Conservation (phyloP, 2,888 invertebrate species). For the Nemurella pictetii region DNA sequence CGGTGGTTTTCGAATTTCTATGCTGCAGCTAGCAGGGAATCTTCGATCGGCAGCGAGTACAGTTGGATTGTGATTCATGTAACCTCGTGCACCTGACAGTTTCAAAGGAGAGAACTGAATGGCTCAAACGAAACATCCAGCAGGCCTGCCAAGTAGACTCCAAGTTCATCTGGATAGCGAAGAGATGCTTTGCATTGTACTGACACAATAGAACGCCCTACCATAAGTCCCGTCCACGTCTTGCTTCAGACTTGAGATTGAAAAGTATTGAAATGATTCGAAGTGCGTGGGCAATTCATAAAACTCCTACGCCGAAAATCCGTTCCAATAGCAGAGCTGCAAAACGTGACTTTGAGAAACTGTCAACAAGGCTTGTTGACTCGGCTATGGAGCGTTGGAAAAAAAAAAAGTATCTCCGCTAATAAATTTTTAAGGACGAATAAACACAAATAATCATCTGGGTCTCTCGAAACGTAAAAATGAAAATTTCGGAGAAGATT, state of each 20-base stretch:
- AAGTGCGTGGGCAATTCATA: background rate
- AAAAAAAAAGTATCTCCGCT: background rate
- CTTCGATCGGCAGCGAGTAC: background rate
- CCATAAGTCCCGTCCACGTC: background rate
- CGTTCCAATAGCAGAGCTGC: background rate
- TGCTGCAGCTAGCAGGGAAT: background rate
- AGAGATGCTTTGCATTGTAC: background rate
- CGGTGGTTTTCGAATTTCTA: background rate
- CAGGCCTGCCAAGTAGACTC: background rate
- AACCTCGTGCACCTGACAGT: background rate
- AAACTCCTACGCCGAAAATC: background rate
- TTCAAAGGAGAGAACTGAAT: background rate
- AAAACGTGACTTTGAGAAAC: background rate
- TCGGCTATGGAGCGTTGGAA: background rate
- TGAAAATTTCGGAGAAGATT: background rate
- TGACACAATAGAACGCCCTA: background rate
- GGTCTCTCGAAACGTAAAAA: background rate
- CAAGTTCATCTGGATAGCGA: background rate
- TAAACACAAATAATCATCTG: background rate
- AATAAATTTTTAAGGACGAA: background rate
- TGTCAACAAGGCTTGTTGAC: background rate
- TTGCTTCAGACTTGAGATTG: background rate
- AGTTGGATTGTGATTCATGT: background rate
- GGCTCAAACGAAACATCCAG: background rate
- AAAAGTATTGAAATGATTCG: background rate